Base-by-base conservation (phyloP, 2,113 vertebrate species). In the Morone chrysops region DNA sequence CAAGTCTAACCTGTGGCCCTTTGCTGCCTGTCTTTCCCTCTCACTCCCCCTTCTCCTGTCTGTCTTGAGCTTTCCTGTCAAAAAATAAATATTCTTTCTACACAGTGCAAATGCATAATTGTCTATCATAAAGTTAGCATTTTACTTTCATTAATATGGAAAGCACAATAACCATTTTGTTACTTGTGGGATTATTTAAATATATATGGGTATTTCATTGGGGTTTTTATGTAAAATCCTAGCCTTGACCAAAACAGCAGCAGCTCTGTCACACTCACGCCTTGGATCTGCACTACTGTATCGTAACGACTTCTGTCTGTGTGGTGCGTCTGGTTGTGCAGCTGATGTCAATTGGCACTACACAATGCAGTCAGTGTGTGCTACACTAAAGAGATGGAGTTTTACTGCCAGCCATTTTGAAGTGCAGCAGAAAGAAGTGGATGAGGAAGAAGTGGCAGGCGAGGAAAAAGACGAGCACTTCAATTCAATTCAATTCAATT, bases 351-450 rank as follows among this genome's bases (percentile, higher is more conserved):
- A 1, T 7, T 13, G 62, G 10, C 12, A 65, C 40, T 22, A 7
- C 20, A 43, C 1, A 4, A 16, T 22, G 25, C 12, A 14, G 20
- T 70, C 51, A 43, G 38, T 8, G 1, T 25, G n/a, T 57, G 41
- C 63, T 71, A 5, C 53, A 51, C 40, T 10, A 6, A 57, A 70
- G 45, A 31, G 48, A 36, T 31, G 50, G 10, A 22, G 45, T 47
- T 62, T 68, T 3, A 6, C 53, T 25, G 7, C 0, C 50, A 63
- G 59, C 13, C 8, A 1, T 47, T 7, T 63, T 78, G 9, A 48
- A 78, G 75, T 48, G 53, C 41, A 70, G 60, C 51, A 71, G 69
- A 53, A 2, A 50, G 53, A 72, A 67, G 45, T 72, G 61, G 38
- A 18, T 16, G 36, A 18, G 60, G 43, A 45, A 41, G 59, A 74